phyloP scores from a whole-genome alignment of 2,888 invertebrate genomes.

The Zaprionus obscuricornis region DNA sequence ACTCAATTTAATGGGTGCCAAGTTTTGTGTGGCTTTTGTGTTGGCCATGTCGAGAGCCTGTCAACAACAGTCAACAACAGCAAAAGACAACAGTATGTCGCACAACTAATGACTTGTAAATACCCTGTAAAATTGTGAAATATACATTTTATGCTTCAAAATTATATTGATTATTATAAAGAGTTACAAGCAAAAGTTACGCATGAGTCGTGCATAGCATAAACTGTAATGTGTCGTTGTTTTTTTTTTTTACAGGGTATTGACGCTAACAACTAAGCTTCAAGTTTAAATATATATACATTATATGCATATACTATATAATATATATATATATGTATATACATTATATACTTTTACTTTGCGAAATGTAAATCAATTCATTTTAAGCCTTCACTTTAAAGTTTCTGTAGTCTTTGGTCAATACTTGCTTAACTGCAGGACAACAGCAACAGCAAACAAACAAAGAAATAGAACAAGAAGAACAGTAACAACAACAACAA shows the following conservation, averaged over 20 bases:
- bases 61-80: slow-evolving; percentile 53
- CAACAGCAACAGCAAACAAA: not conserved
- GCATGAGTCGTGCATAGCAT: too few species aligned
- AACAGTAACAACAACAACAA: not conserved
- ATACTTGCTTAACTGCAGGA: slow-evolving; percentile 12
- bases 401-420: slow-evolving; percentile 13
- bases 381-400: slow-evolving; percentile 1
- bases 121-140: slow-evolving; percentile 40
- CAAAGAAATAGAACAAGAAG: not conserved
- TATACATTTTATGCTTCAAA: too few species aligned
- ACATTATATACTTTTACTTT: too few species aligned
- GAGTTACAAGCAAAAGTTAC: too few species aligned
- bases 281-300: too few species aligned
- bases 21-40: slow-evolving; percentile 54
- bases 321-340: too few species aligned
- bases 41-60: slow-evolving; percentile 51
- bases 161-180: too few species aligned
- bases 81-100: not conserved
- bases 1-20: slow-evolving; percentile 71
- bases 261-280: too few species aligned
- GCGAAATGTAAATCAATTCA: slow-evolving; percentile 25
- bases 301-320: too few species aligned
- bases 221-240: too few species aligned
- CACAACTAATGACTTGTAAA: not conserved
- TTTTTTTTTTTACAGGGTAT: not conserved